Conservation (phyloP, 2,888 invertebrate species). For the Agrochola litura region DNA sequence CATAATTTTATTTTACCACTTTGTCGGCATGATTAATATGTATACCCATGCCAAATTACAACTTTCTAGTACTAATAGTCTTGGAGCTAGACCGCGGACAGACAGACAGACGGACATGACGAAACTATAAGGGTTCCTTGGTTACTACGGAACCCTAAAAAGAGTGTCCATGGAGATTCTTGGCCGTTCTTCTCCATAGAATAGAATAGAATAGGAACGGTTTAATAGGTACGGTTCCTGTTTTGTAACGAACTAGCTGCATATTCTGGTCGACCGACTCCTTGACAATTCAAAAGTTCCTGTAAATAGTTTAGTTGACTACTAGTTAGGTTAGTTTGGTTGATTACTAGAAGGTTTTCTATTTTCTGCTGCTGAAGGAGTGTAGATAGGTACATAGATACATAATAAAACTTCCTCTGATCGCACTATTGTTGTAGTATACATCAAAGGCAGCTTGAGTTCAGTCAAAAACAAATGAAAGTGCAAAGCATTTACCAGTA, state of each 20-base stretch:
- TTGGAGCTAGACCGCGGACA: too few species aligned
- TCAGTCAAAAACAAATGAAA: background rate
- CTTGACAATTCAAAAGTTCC: background rate
- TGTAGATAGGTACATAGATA: background rate
- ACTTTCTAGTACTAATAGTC: too few species aligned
- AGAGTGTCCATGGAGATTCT: background rate
- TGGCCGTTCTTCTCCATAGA: background rate
- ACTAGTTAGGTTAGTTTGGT: too few species aligned
- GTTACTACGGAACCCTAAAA: too few species aligned
- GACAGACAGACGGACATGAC: too few species aligned
- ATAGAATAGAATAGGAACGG: too few species aligned
- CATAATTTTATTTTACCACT: too few species aligned
- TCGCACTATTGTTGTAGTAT: background rate
- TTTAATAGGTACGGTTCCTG: too few species aligned
- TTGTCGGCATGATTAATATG: too few species aligned
- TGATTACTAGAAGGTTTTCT: background rate
- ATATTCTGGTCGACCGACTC: background rate
- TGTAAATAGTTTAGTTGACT: background rate
- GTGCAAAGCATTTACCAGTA: constrained; percentile 24
- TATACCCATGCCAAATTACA: too few species aligned
- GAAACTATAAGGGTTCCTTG: too few species aligned
- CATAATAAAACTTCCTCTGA: background rate
- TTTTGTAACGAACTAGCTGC: too few species aligned
- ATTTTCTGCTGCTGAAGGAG: background rate
- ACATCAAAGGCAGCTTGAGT: constrained; percentile 6